Evolutionary conservation across 2,797 vertebrate species (phyloP), one percentile per base, ranked within the genome.

Genomic region (Balearica regulorum): DNA sequence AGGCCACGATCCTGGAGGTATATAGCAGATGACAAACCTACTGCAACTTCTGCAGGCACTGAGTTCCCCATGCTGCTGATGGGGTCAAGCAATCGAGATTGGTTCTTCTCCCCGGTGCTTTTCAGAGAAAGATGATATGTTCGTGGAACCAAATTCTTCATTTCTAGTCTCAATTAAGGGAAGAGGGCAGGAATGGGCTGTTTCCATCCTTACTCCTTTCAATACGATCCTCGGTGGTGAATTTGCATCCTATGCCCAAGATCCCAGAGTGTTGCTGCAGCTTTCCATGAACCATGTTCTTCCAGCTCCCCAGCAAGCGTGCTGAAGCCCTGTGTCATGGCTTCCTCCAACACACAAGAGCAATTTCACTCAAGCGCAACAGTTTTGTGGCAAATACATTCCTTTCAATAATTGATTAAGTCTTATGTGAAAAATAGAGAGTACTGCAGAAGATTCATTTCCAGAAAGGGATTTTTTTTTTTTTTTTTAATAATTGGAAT

Each of bases 371-470:
- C 39, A 28, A 87, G 39, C 0, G 0, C 68, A 78, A 10, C 37
- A 7, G 29, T 37, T 71, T 14, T 6, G 3, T 29, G 48, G 91
- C 55, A 77, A 84, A 78, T 37, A 44, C 86, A 93, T 96, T 96
- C 93, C 92, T 78, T 69, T 85, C 28, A 72, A 76, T 89, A 95
- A 96, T 87, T 95, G 90, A 96, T 96, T 96, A 93, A 95, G 89
- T 95, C 84, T 89, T 71, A 97, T 0, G 5, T 92, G 96, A 96
- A 87, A 96, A 95, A 89, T 91, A 81, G 65, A 88, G 69, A 87
- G 76, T 25, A 11, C 25, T 66, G 61, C 31, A 90, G 89, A 90
- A 94, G 93, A 96, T 96, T 90, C 66, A 93, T 95, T 89, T 94
- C 82, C 84, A 96, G 82, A 91, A 86, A 51, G 13, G 9, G 54